Percentiles rank a stretch among this genome's conserved stretches.
Conservation (phyloP, 2,888 invertebrate species). For the Agrochola circellaris region DNA sequence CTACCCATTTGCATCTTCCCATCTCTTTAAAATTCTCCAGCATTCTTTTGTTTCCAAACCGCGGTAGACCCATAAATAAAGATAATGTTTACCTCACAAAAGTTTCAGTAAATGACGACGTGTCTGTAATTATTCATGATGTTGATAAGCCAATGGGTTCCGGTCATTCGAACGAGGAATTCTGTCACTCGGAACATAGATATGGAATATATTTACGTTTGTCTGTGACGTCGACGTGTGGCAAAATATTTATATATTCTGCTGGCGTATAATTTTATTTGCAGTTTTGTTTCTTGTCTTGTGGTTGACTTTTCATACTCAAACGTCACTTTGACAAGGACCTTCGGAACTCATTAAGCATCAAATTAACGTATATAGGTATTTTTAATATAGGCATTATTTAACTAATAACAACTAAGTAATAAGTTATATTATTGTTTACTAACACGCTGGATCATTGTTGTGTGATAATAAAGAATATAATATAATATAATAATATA, state of each 20-base stretch:
- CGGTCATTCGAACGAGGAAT: conserved; percentile 5
- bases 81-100: conserved; percentile 52
- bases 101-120: conserved; percentile 59
- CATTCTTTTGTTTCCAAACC: conserved; percentile 22
- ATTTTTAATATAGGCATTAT: background rate
- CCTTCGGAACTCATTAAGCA: background rate
- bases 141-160: conserved; percentile 42
- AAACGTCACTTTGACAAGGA: background rate
- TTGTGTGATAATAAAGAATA: no score
- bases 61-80: conserved; percentile 31
- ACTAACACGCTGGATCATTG: no score
- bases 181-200: conserved; percentile 18
- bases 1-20: background rate
- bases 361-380: background rate
- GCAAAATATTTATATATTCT: conserved; percentile 23
- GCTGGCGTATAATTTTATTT: background rate
- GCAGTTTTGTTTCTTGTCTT: background rate
- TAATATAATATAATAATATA: background rate
- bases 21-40: conserved; percentile 23
- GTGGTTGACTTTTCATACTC: background rate
- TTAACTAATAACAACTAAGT: no score
- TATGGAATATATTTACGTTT: conserved; percentile 19
- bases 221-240: background rate
- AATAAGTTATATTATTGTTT: no score
- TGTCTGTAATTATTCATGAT: conserved; percentile 60